Evolutionary conservation across 2,797 vertebrate species (phyloP).

Genomic region (Buceros bicornis): DNA sequence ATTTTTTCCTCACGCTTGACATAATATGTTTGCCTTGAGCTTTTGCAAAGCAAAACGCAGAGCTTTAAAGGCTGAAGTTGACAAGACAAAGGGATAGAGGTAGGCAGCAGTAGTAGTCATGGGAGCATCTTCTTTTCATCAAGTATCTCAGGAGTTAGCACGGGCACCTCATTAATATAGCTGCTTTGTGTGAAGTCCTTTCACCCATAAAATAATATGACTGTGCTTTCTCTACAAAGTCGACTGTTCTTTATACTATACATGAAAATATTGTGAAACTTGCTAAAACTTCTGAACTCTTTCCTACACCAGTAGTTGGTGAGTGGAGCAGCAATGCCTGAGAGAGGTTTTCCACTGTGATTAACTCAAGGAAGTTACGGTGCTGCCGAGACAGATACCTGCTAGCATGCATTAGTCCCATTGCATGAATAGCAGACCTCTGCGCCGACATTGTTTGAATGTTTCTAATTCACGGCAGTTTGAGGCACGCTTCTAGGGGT

Average conservation of each 20-base stretch:
- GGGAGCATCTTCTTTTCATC: not conserved
- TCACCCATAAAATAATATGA: not conserved
- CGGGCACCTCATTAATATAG: not conserved
- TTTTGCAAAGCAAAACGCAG: not conserved
- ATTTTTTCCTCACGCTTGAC: not conserved
- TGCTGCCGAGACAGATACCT: not conserved
- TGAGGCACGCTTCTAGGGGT: not conserved
- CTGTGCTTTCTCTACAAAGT: not conserved
- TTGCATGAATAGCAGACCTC: not conserved
- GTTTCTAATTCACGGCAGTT: not conserved
- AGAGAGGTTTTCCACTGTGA: not conserved
- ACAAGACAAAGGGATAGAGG: not conserved
- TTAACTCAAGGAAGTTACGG: not conserved
- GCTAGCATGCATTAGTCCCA: not conserved
- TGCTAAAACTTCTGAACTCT: not conserved
- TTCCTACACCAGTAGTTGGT: not conserved
- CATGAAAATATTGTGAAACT: not conserved
- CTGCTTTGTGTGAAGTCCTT: not conserved
- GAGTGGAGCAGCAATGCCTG: not conserved
- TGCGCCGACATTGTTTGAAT: not conserved
- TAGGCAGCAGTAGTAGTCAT: not conserved
- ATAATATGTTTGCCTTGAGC: not conserved
- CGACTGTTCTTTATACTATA: not conserved
- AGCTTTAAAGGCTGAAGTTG: not conserved
- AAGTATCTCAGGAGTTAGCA: not conserved